These are phyloP conservation scores for Antheraea mylitta DNA, from an alignment of 1,140 invertebrate genomes.

Conservation along the genomic window DNA sequence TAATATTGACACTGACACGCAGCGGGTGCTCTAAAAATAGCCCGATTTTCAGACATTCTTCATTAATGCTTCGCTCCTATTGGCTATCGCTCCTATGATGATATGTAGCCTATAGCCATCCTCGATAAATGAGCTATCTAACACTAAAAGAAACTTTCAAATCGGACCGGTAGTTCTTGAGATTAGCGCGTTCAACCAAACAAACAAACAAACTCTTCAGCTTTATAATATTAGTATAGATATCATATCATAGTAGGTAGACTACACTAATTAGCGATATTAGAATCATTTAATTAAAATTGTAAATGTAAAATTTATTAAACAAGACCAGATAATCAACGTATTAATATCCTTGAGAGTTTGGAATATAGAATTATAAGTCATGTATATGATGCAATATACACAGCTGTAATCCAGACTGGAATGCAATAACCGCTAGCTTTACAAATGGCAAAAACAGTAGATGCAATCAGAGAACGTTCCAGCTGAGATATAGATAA, in stretches of 20 bases:
- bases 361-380: neutral
- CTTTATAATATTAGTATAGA: neutral
- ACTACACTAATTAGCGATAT: neutral
- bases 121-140: no score
- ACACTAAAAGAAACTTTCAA: no score
- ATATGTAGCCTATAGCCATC: no score
- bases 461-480: conserved; percentile 21
- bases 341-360: neutral
- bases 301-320: no score
- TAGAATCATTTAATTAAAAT: neutral
- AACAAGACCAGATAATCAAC: neutral
- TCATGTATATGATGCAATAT: conserved; percentile 1
- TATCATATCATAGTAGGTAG: neutral
- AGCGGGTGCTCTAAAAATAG: no score
- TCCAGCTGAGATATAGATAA: conserved; percentile 32
- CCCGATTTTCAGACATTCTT: no score
- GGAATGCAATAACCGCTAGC: conserved; percentile 25
- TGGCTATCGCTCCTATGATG: no score
- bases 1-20: no score
- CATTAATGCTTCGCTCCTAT: no score
- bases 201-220: no score
- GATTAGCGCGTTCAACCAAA: no score
- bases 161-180: no score
- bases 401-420: conserved; percentile 1
- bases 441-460: conserved; percentile 25